phyloP scores from a whole-genome alignment of 2,888 invertebrate species.

The Diaperis boleti region DNA sequence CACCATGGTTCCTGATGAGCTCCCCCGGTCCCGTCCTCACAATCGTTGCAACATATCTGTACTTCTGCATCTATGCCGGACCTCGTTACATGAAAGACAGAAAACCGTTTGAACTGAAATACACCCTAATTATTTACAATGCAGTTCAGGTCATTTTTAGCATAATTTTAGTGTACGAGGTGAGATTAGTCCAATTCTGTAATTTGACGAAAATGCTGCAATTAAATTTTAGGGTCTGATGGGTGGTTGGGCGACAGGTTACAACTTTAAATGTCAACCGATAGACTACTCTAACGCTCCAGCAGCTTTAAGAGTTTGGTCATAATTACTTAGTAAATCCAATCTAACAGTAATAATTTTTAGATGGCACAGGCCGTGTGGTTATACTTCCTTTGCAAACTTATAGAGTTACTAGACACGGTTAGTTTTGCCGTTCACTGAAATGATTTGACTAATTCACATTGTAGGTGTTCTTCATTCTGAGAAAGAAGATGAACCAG shows the following conservation, averaged over 20 bases:
- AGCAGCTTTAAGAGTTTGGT: conserved; percentile 65
- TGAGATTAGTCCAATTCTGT: not conserved
- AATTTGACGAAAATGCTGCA: not conserved
- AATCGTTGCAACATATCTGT: conserved; percentile 77
- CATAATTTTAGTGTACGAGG: conserved; percentile 64
- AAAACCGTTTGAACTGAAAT: conserved; percentile 85
- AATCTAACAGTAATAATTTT: conserved; percentile 32
- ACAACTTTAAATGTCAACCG: conserved; percentile 80
- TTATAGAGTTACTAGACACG: conserved; percentile 71
- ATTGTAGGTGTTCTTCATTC: conserved; percentile 72
- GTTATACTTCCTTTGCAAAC: conserved; percentile 69
- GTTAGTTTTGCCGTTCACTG: conserved; percentile 52
- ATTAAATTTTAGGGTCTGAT: conserved; percentile 56
- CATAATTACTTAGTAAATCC: not conserved
- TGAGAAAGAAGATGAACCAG: conserved; percentile 77
- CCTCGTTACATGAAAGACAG: conserved; percentile 89
- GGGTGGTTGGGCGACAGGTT: conserved; percentile 69
- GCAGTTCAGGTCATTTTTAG: conserved; percentile 89
- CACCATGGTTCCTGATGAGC: conserved; percentile 78
- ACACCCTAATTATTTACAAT: conserved; percentile 86
- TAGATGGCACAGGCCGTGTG: conserved; percentile 65
- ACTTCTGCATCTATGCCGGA: conserved; percentile 82
- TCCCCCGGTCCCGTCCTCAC: conserved; percentile 75
- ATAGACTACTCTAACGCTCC: conserved; percentile 74
- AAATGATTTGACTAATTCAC: not conserved